Base-by-base conservation (phyloP, 2,888 invertebrate genomes). In the Parapristionchus giblindavisi region DNA sequence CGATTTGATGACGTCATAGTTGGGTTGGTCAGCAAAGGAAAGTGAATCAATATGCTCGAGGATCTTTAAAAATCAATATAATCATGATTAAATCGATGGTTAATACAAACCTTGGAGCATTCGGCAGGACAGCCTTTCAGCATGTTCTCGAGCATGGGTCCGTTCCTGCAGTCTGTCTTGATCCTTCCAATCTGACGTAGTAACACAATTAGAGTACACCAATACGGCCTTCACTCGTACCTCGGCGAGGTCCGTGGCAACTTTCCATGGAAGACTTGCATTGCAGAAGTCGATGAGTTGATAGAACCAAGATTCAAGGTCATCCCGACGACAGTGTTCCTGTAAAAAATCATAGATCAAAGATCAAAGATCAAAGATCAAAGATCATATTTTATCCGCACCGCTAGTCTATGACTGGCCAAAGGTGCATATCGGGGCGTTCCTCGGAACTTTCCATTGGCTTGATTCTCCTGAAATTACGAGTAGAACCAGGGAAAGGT, bases 261-360 rank as follows among this genome's bases (percentile, higher is more conserved):
- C 54, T n/a, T 70, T 70, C 70, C 70, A 70, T 6, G 70, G 70
- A 6, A 70, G 70, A 38, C 43, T 43, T 29, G 70, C 70, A 29
- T 70, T 70, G 70, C 54, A 54, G 54, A 70, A 70, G 54, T 70
- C 70, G 38, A 70, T 40, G 36, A 70, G 70, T 54, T 54, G 52
- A 38, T 70, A 70, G 70, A 70, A 70, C 70, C 70, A 70, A 24
- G 70, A 70, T 38, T 70, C 70, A 32, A 70, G 27, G 36, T 70
- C 70, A 27, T 70, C 70, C 54, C 38, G 34, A n/a, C 70, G 52
- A 8, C 36, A 34, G 54, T 70, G 70, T 29, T 70, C 70, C 70
- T 70, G 66, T 29, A 1, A 43, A 32, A 21, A 66, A n/a, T 14
- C 17, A 48, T 1, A n/a, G 27, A 11, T 1, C n/a, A n/a, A n/a